These are phyloP conservation scores for Serilophus lunatus DNA, from an alignment of 2,113 vertebrate species.

Conservation along the genomic window DNA sequence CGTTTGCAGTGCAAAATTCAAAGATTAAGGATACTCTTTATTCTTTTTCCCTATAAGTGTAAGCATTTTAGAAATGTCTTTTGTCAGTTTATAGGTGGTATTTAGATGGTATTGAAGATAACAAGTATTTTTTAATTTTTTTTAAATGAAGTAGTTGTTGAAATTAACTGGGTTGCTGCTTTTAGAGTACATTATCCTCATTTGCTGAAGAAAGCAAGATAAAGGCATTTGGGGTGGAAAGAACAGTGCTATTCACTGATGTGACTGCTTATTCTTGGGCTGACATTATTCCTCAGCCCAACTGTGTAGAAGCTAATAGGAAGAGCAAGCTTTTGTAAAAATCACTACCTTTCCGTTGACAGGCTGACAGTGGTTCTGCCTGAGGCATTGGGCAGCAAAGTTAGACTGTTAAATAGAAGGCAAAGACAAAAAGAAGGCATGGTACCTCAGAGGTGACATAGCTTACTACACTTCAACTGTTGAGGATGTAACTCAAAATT, in stretches of 20 bases:
- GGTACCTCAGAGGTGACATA: not conserved
- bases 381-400: not conserved
- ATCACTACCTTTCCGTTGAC: not conserved
- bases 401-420: not conserved
- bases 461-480: not conserved
- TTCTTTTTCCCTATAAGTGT: not conserved
- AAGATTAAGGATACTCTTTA: not conserved
- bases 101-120: not conserved
- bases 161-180: not conserved
- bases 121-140: not conserved
- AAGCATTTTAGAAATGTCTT: not conserved
- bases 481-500: not conserved
- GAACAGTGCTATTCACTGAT: not conserved
- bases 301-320: not conserved
- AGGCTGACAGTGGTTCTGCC: not conserved
- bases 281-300: not conserved
- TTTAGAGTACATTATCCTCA: not conserved
- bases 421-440: not conserved
- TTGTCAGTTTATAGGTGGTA: not conserved
- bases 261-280: not conserved
- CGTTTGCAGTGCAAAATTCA: not conserved
- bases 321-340: not conserved
- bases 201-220: not conserved
- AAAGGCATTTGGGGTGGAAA: not conserved
- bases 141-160: not conserved